phyloP scores from a whole-genome alignment of 1,140 invertebrate species.

The Zelostemma sp. region DNA sequence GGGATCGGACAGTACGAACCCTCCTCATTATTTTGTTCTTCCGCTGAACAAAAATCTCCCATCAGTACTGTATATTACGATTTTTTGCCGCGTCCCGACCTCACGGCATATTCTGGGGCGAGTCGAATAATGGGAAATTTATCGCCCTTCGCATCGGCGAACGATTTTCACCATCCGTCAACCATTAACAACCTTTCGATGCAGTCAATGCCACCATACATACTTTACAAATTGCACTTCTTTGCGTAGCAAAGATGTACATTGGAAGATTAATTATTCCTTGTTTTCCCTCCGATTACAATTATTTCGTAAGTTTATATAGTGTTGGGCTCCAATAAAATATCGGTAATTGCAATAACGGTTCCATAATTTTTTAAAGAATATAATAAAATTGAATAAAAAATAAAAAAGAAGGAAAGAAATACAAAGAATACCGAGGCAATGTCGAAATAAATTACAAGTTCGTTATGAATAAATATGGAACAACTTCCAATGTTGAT shows the following conservation, averaged over 20 bases:
- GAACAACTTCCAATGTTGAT: too few relatives aligned
- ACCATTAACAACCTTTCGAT: constrained; percentile 19
- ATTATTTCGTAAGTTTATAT: not conserved
- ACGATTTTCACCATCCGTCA: constrained; percentile 19
- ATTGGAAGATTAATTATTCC: too few relatives aligned
- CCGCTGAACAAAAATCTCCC: constrained; percentile 19
- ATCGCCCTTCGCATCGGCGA: constrained; percentile 9
- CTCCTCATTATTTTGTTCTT: constrained; percentile 24
- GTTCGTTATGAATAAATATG: too few relatives aligned
- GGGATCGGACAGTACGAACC: not conserved
- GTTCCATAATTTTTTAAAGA: not conserved
- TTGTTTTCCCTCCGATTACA: too few relatives aligned
- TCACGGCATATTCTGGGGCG: constrained; percentile 2
- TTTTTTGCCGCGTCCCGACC: constrained; percentile 11
- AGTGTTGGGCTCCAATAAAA: too few relatives aligned
- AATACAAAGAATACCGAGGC: not conserved
- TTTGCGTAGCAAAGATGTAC: not conserved
- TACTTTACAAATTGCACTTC: not conserved
- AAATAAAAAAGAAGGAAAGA: not conserved
- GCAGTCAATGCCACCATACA: constrained; percentile 5
- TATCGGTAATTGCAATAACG: too few relatives aligned
- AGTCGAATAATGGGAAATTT: constrained; percentile 35
- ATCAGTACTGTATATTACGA: constrained; percentile 18
- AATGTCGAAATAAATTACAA: too few relatives aligned
- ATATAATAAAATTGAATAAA: not conserved